Evolutionary conservation across 2,888 invertebrate species (phyloP).

Genomic region (Ceratothoa steindachneri): DNA sequence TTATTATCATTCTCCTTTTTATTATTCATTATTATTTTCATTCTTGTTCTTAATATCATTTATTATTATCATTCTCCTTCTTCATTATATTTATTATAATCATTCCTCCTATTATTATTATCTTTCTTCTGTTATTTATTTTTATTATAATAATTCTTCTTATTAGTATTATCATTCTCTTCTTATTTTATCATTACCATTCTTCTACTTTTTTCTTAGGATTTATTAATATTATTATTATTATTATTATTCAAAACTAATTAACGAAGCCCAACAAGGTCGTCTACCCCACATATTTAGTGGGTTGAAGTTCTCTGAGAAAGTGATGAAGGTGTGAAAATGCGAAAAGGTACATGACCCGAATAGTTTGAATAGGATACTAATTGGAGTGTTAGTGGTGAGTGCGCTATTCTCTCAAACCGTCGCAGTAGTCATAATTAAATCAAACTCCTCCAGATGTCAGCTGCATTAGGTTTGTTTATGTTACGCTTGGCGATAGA

Average conservation of each 20-base stretch:
- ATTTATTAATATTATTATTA: not conserved
- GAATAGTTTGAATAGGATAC: too few relatives aligned
- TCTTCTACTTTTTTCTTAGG: not conserved
- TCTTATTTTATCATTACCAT: not conserved
- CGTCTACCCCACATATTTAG: too few relatives aligned
- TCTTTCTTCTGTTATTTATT: not conserved
- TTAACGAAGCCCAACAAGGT: too few relatives aligned
- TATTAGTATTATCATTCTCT: not conserved
- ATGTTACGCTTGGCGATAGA: too few relatives aligned
- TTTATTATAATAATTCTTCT: not conserved
- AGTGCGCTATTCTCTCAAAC: too few relatives aligned
- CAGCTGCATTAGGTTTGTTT: too few relatives aligned
- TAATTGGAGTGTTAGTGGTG: too few relatives aligned
- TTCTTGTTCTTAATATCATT: not conserved
- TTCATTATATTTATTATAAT: not conserved
- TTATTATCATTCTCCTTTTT: not conserved
- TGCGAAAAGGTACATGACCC: too few relatives aligned
- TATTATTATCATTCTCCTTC: not conserved
- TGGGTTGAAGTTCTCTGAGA: too few relatives aligned
- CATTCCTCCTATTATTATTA: not conserved
- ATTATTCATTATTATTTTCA: not conserved
- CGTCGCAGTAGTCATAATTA: too few relatives aligned
- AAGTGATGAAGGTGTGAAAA: too few relatives aligned
- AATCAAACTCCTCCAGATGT: too few relatives aligned
- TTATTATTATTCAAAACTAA: not conserved